These are phyloP conservation scores for Andrena bucephala DNA, from an alignment of 2,888 invertebrate genomes.

Conservation along the genomic window DNA sequence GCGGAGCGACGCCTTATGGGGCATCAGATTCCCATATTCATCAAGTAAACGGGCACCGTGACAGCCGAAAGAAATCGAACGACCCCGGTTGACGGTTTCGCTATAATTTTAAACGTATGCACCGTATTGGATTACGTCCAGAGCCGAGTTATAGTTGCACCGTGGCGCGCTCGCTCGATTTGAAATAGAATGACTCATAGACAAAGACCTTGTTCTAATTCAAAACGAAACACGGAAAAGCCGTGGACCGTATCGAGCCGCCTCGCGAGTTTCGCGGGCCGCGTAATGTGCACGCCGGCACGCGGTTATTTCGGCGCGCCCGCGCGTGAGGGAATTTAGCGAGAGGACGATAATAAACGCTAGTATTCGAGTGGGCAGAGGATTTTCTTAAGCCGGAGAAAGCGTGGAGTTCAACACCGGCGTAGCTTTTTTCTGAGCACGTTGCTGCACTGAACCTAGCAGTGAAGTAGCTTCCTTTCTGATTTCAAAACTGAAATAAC, in stretches of 20 bases:
- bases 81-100: constrained; percentile 17
- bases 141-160: constrained; percentile 57
- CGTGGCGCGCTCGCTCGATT: constrained; percentile 51
- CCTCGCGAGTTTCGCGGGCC: constrained; percentile 27
- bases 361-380: background rate
- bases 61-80: constrained; percentile 8
- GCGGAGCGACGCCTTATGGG: background rate
- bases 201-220: constrained; percentile 73
- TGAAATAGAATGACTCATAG: constrained; percentile 72
- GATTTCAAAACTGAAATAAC: background rate
- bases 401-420: background rate
- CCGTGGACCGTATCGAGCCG: constrained; percentile 49
- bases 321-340: background rate
- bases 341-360: constrained; percentile 8
- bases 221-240: constrained; percentile 68
- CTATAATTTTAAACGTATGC: constrained; percentile 54
- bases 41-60: background rate
- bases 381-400: background rate
- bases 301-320: constrained; percentile 39
- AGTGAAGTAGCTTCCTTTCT: background rate
- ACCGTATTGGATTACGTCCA: constrained; percentile 68
- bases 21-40: constrained; percentile 4
- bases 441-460: too few relatives aligned
- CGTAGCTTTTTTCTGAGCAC: background rate
- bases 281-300: constrained; percentile 12